Base-by-base conservation (phyloP, 1,140 invertebrate species). In the Metopolophium dirhodum region DNA sequence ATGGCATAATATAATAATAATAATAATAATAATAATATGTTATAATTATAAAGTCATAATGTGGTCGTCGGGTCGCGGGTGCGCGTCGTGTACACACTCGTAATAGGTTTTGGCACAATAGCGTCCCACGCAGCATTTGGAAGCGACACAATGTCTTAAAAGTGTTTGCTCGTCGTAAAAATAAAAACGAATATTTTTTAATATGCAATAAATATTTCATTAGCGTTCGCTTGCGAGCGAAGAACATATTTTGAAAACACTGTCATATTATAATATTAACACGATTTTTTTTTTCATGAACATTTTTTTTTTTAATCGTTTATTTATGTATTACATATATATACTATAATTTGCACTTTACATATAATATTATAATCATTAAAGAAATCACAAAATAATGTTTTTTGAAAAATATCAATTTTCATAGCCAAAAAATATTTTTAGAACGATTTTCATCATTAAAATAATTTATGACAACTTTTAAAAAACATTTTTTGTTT, bases 161-260 rank as follows among this genome's bases (percentile, higher is more conserved):
- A 77, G 61, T n/a, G 61, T 77, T 77, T 77, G 61, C 61, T 77
- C 61, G 61, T 77, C 61, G 61, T 77, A 77, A 77, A 77, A 77
- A 77, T 77, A 77, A 77, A 68, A 77, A 77, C 14, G 61, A 77
- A 77, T 77, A n/a, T 77, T 68, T 77, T 68, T 77, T 77, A 77
- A 77, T 77, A 77, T 77, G 61, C 61, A n/a, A 77, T 77, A 77
- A 77, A 77, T 77, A 77, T 77, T 77, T n/a, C 30, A 77, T 77
- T 77, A 77, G 14, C 14, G 61, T 18, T 77, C 30, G 61, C n/a
- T 77, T 77, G 61, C 61, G n/a, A 18, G 61, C n/a, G n/a, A n/a
- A 77, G 6, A n/a, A 77, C 61, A 77, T 54, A 54, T 35, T 77
- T 77, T 77, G 61, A 77, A 77, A 77, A 77, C n/a, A 77, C n/a